Base-by-base conservation (phyloP, 2,113 vertebrate species). In the Podilymbus podiceps region DNA sequence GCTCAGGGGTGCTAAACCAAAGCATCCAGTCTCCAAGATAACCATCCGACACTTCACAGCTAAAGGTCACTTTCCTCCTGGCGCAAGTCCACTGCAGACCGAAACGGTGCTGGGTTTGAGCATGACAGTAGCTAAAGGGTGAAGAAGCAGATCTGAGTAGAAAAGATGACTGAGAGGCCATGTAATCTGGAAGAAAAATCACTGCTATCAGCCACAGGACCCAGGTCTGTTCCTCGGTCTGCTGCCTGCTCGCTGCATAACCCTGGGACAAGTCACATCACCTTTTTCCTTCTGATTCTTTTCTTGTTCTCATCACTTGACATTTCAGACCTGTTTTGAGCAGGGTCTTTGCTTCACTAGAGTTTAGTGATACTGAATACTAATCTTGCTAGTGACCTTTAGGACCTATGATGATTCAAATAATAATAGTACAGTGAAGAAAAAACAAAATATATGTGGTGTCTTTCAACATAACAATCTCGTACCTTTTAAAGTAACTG, bases 61-160 rank as follows among this genome's bases (percentile, higher is more conserved):
- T 66, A 85, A 94, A 93, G 55, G 75, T 75, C 59, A 44, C 42
- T 93, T 96, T 79, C 17, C 42, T 85, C 21, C 87, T 89, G 77
- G 89, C 15, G 0, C 44, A 47, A 52, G 77, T 66, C 66, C 84
- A 55, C 53, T 56, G 63, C 49, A 82, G 80, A 46, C 62, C 49
- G 33, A 62, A 78, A 22, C 5, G 28, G 67, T 14, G 23, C 63
- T 60, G 53, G 52, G 30, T 60, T 49, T 76, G 84, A 82, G 47
- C 8, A n/a, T 86, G 85, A 90, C 89, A 95, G 74, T 66, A 93
- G 81, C 77, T 75, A 44, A 58, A 69, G 86, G 56, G 73, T 60
- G 73, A 87, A 84, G 50, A 83, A 91, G 53, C 24, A 59, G 71
- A 76, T 28, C 74, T 74, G 84, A 60, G 6, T 2, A 56, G 90